Conservation (phyloP, 2,797 vertebrate genomes). For the Neosilurus mollespiculum region DNA sequence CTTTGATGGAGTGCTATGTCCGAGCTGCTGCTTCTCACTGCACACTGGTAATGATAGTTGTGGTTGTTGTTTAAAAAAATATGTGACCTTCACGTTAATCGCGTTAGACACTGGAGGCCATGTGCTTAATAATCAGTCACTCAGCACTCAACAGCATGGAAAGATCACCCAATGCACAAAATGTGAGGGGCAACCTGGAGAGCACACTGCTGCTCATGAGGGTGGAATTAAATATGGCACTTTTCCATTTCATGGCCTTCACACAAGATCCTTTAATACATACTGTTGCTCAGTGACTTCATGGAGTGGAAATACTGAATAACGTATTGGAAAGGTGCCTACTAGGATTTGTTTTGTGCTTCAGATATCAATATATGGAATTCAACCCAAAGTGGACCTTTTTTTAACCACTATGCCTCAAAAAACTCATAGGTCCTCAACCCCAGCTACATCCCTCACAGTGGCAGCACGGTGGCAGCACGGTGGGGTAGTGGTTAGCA, state of each 20-base stretch:
- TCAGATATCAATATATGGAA: background rate
- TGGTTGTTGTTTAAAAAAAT: slow-evolving; percentile 71
- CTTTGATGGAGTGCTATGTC: slow-evolving; percentile 70
- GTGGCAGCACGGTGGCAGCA: too few relatives aligned
- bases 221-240: slow-evolving; percentile 19
- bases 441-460: background rate
- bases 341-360: background rate
- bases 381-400: background rate
- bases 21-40: slow-evolving; percentile 57
- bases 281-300: too few relatives aligned
- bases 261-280: background rate
- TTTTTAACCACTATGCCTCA: background rate
- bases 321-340: background rate
- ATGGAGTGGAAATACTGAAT: background rate
- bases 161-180: slow-evolving; percentile 43
- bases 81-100: slow-evolving; percentile 72
- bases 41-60: slow-evolving; percentile 66
- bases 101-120: slow-evolving; percentile 67
- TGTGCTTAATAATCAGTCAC: slow-evolving; percentile 62
- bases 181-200: slow-evolving; percentile 26
- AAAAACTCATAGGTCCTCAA: background rate
- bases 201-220: slow-evolving; percentile 24
- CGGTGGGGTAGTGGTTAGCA: too few relatives aligned
- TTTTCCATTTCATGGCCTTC: slow-evolving; percentile 29
- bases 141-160: slow-evolving; percentile 54